Percentiles rank a stretch among this genome's conserved stretches.
Conservation (phyloP, 2,113 vertebrate genomes). For the Pteropus alecto region DNA sequence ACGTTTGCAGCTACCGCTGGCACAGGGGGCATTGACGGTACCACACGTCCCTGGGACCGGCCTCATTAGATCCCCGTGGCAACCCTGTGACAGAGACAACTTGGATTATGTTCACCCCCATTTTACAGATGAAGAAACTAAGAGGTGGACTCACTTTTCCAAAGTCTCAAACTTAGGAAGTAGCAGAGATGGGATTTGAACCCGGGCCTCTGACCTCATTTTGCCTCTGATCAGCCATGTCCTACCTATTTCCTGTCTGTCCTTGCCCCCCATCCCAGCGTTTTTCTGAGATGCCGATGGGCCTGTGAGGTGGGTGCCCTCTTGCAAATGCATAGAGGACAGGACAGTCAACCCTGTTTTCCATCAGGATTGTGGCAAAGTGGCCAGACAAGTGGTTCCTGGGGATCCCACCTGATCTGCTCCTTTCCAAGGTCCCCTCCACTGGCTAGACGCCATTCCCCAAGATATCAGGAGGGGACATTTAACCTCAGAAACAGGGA, state of each 20-base stretch:
- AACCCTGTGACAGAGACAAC: not conserved
- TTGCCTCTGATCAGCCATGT: not conserved
- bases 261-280: rapidly evolving
- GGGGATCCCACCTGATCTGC: not conserved
- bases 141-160: not conserved
- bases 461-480: not conserved
- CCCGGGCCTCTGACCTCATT: not conserved
- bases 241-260: not conserved
- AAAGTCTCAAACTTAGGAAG: not conserved
- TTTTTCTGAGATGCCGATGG: not conserved
- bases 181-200: not conserved
- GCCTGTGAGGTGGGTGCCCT: rapidly evolving
- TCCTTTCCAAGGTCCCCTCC: not conserved
- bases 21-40: rapidly evolving
- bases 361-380: not conserved
- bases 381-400: not conserved
- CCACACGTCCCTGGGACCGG: not conserved
- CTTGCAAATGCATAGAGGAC: not conserved
- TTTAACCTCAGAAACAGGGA: not conserved
- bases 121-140: not conserved
- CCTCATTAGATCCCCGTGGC: not conserved
- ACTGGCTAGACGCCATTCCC: not conserved
- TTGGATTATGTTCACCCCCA: not conserved
- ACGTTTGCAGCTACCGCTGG: not conserved
- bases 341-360: not conserved